Base-by-base conservation (phyloP, 2,888 invertebrate genomes). In the Ditula angustiorana region DNA sequence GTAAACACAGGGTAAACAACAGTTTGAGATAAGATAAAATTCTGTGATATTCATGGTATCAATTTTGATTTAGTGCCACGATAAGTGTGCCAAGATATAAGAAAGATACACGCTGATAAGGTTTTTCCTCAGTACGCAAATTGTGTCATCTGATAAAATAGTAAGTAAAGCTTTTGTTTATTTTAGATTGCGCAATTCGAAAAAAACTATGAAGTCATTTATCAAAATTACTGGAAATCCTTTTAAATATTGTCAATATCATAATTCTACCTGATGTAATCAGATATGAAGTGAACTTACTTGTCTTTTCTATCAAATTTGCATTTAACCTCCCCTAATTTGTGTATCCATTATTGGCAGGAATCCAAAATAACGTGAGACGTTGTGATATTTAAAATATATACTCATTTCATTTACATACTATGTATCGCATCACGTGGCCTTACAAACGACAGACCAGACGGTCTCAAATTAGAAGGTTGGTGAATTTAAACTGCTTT, bases 391-490 rank as follows among this genome's bases (percentile, higher is more conserved):
- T 47, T 49, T 16, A 46, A 52, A 44, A 64, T 33, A 35, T 26
- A 58, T 46, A 46, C 35, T 11, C 8, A 10, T 26, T 56, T 50
- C 35, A 59, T 47, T 53, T 59, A 52, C 52, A 57, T 57, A 11
- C 16, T 16, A 63, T 58, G 21, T 58, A 52, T 58, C 44, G 21
- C 44, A 37, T 58, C 63, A 64, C 64, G 59, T 53, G 64, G 46
- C 21, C 41, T 23, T 33, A 59, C 58, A 52, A 47, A 53, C 63
- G 63, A 24, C 58, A 64, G 53, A 59, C 64, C 64, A 64, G 64
- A 59, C 58, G 49, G 64, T 64, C 64, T 53, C 59, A 64, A 64
- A 64, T 64, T 64, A 64, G 63, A 64, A 64, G 58, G 50, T 52
- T 30, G 26, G 64, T 59, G 64, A 64, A 59, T 64, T 64, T 53